A percentile compares a stretch with the other conserved stretches of the same genome.
phyloP scores from a whole-genome alignment of 2,113 vertebrate genomes.

The Syngnathus floridae region DNA sequence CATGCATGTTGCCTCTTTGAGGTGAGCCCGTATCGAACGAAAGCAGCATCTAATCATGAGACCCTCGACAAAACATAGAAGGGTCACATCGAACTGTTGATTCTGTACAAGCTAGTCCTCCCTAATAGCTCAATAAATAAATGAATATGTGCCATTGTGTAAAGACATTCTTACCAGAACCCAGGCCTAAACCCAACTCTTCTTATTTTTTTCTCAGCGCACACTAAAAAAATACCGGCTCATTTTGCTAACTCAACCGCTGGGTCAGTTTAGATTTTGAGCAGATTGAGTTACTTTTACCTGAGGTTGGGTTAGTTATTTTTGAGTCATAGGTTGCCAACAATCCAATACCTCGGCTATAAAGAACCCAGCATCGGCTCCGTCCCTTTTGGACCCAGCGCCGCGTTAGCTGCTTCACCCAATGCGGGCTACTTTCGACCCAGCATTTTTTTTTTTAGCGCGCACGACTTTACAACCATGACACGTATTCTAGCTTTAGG shows the following conservation, averaged over 20 bases:
- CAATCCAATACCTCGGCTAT: no score
- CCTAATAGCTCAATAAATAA: conserved; percentile 72
- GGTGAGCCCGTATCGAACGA: conserved; percentile 6
- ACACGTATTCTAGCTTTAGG: conserved; percentile 57
- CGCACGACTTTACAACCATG: conserved; percentile 35
- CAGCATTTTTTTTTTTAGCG: no score
- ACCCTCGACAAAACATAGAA: conserved; percentile 1
- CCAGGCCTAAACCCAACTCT: conserved; percentile 8
- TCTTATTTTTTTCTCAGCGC: conserved; percentile 21
- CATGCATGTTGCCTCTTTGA: conserved; percentile 18
- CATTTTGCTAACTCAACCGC: no score
- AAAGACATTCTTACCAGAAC: conserved; percentile 44
- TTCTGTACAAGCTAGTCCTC: conserved; percentile 62
- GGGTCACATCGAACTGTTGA: conserved; percentile 5
- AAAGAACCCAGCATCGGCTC: no score
- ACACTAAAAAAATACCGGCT: conserved; percentile 14
- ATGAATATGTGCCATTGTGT: conserved; percentile 54
- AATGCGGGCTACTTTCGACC: no score
- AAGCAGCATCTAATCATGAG: not conserved
- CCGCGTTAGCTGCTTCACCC: no score
- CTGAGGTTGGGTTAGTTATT: no score
- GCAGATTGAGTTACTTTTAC: no score
- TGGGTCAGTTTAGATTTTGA: no score
- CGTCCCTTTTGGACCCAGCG: no score
- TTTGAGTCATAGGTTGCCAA: no score